Base-by-base conservation (phyloP, 1,140 invertebrate genomes). In the Drosophila setifemur region DNA sequence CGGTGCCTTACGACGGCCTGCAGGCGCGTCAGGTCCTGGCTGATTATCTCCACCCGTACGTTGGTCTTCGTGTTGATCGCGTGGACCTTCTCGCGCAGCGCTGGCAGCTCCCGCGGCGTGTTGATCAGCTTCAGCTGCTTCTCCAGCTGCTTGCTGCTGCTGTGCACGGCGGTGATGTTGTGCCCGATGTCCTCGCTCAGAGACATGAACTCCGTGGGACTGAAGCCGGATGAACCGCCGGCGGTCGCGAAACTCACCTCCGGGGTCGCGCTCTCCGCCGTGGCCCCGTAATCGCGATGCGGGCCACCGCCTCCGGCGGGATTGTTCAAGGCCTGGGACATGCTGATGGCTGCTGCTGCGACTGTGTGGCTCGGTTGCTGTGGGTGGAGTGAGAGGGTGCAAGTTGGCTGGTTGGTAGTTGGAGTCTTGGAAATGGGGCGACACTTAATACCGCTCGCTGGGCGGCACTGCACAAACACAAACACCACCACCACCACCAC, bases 11-110 rank as follows among this genome's bases (percentile, higher is more conserved):
- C 93, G 5, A 95, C 91, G 21, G 92, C 92, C 14, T 93, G 94
- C 11, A 97, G 90, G 58, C 94, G 92, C 58, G 94, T 93, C 40
- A 97, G 92, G 69, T 96, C 93, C 66, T 93, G 93, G 37, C 93
- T 95, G 1, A 95, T 96, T 29, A 93, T 93, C 8, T 94, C 92
- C 16, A 96, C 93, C 12, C 94, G 93, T 73, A 94, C 92, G 91
- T 96, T 96, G 44, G 95, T 95, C 74, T 92, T 95, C 60, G 94
- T 92, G 72, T 96, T 95, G n/a, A 94, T 95, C 43, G 94, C 93
- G 91, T 97, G 95, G 39, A 87, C 88, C 28, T 89, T 90, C 2
- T 91, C 87, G 5, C 83, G 76, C 19, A 89, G 52, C 4, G 53
- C 91, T 55, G 93, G 91, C 83, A 92, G 94, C 90, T 97, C 96